These are phyloP conservation scores for Cotesia congregata DNA, from an alignment of 2,888 invertebrate species.

Conservation along the genomic window DNA sequence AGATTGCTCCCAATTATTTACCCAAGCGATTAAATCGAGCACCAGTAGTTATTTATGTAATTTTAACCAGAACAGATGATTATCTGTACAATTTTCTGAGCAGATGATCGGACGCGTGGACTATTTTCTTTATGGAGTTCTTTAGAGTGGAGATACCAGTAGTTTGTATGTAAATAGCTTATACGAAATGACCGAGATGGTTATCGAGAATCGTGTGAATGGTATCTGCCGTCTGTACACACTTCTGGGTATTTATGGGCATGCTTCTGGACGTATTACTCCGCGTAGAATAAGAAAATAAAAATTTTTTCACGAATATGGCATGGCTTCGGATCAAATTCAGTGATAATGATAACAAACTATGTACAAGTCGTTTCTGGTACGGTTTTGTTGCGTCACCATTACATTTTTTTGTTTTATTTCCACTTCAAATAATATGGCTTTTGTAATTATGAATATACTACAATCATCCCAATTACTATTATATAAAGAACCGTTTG, in stretches of 20 bases:
- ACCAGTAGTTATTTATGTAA: background rate
- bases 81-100: background rate
- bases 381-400: background rate
- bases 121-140: background rate
- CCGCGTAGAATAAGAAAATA: slow-evolving; percentile 13
- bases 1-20: background rate
- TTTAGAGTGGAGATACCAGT: background rate
- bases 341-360: slow-evolving; percentile 30
- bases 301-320: slow-evolving; percentile 23
- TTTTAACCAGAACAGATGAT: background rate
- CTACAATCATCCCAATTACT: too few relatives aligned
- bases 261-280: slow-evolving; percentile 17
- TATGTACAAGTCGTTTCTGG: slow-evolving; percentile 7
- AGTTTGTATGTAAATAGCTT: slow-evolving; percentile 33
- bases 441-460: background rate
- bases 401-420: slow-evolving; percentile 12
- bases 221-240: slow-evolving; percentile 22
- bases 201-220: slow-evolving; percentile 33
- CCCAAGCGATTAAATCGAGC: background rate
- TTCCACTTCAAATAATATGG: background rate
- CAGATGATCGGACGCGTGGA: slow-evolving; percentile 2
- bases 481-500: too few relatives aligned
- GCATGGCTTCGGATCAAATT: slow-evolving; percentile 21
- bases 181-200: slow-evolving; percentile 29
- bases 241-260: slow-evolving; percentile 29